Evolutionary conservation across 2,888 invertebrate genomes (phyloP).

Genomic region (Chirona hameri): DNA sequence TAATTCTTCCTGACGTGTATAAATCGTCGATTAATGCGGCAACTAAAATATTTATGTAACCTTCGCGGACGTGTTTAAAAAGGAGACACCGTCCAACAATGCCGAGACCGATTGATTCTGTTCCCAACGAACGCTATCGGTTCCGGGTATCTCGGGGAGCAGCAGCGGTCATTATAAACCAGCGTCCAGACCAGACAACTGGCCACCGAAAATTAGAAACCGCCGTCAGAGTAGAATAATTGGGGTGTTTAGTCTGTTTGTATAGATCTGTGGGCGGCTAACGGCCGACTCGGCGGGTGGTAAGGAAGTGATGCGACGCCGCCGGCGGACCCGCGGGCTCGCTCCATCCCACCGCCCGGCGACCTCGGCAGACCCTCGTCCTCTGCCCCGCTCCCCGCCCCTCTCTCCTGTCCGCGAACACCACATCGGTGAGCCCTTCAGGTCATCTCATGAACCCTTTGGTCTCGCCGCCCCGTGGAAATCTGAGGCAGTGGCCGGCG

Average conservation of each 20-base stretch:
- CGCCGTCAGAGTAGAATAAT: not conserved
- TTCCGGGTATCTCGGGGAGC: too few relatives aligned
- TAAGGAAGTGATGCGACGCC: not conserved
- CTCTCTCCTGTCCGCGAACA: not conserved
- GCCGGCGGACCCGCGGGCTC: not conserved
- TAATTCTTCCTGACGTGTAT: not conserved
- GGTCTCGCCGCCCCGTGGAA: not conserved
- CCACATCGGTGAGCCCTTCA: too few relatives aligned
- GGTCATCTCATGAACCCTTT: not conserved
- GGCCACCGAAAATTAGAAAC: slow-evolving; percentile 9
- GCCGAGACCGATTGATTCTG: too few relatives aligned
- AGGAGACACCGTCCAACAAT: too few relatives aligned
- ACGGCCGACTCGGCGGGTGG: not conserved
- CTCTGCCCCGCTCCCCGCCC: not conserved
- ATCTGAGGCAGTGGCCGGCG: not conserved
- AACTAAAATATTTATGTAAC: not conserved
- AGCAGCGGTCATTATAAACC: not conserved
- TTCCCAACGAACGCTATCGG: too few relatives aligned
- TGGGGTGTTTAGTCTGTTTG: slow-evolving; percentile 3
- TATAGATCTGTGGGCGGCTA: not conserved
- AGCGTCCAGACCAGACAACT: not conserved
- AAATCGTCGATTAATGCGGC: not conserved
- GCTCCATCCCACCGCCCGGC: not conserved
- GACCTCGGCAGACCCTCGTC: not conserved
- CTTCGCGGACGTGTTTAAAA: too few relatives aligned